phyloP scores from a whole-genome alignment of 2,888 invertebrate genomes.

The Mythimna loreyi region DNA sequence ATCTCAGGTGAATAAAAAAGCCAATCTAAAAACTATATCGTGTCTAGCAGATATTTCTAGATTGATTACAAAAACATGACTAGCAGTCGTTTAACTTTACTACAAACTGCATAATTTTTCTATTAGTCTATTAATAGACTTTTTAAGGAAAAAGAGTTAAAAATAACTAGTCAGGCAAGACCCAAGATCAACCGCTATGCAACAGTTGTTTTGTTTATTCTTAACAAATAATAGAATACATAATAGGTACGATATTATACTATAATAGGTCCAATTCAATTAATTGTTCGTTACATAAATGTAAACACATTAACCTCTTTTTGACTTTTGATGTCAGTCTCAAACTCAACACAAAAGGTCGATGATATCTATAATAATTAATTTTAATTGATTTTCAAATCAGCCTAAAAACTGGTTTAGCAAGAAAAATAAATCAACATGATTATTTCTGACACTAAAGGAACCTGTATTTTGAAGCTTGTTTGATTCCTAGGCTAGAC shows the following conservation, averaged over 20 bases:
- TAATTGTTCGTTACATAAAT: slow-evolving; percentile 37
- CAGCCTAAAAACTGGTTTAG: not conserved
- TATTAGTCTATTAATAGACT: slow-evolving; percentile 1
- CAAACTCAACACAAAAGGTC: slow-evolving; percentile 11
- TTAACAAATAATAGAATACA: slow-evolving; percentile 5
- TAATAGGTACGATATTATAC: not conserved
- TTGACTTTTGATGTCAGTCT: slow-evolving; percentile 30
- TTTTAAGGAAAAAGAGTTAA: slow-evolving; percentile 8
- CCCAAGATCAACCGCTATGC: not conserved
- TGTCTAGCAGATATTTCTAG: not conserved
- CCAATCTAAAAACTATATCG: not conserved
- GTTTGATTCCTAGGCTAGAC: not conserved
- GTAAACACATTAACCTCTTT: slow-evolving; percentile 54
- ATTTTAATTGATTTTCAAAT: slow-evolving; percentile 30
- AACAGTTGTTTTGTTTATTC: not conserved
- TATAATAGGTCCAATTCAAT: slow-evolving; percentile 13
- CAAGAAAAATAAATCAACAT: no score
- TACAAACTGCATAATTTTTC: not conserved
- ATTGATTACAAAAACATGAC: not conserved
- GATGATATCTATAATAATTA: not conserved
- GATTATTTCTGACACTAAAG: no score
- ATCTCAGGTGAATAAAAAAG: not conserved
- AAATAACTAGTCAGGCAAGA: not conserved
- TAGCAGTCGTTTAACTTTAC: not conserved
- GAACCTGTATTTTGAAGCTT: no score